Conservation (phyloP, 2,797 vertebrate genomes). For the Cyclura pinguis region DNA sequence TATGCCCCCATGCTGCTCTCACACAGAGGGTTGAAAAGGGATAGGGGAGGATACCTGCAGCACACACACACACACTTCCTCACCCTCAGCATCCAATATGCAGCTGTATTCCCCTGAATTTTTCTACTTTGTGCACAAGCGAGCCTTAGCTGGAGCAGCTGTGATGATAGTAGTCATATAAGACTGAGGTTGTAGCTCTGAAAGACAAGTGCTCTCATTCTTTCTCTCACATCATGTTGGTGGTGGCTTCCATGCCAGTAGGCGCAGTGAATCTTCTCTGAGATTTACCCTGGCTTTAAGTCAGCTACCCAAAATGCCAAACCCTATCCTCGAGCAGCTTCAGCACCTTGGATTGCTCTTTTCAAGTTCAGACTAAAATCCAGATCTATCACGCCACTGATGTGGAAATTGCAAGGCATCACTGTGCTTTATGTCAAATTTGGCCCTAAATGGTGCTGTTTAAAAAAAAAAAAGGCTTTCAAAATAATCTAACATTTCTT, state of each 20-base stretch:
- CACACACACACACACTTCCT: too few relatives aligned
- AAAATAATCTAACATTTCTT: neutral
- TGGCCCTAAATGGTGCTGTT: neutral
- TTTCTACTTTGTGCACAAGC: neutral
- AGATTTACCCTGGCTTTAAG: too few relatives aligned
- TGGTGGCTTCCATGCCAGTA: too few relatives aligned
- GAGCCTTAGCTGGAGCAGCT: neutral
- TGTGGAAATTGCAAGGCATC: too few relatives aligned
- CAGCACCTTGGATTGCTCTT: too few relatives aligned
- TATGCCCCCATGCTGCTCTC: neutral
- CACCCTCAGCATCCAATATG: neutral
- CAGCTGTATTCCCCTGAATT: neutral
- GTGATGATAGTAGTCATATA: neutral
- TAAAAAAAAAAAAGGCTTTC: neutral
- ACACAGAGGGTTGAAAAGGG: too few relatives aligned
- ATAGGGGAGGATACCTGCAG: too few relatives aligned
- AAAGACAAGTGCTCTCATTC: neutral
- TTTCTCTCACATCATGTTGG: neutral
- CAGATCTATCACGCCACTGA: too few relatives aligned
- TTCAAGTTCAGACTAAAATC: too few relatives aligned
- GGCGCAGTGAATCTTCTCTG: too few relatives aligned
- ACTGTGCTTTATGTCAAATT: neutral
- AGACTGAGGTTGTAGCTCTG: rapidly evolving
- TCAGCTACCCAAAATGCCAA: too few relatives aligned
- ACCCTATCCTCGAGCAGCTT: too few relatives aligned